Evolutionary conservation across 37 sponge, comb jelly and placozoan genomes (phyloP).

Genomic region (Tethya wilhelma): DNA sequence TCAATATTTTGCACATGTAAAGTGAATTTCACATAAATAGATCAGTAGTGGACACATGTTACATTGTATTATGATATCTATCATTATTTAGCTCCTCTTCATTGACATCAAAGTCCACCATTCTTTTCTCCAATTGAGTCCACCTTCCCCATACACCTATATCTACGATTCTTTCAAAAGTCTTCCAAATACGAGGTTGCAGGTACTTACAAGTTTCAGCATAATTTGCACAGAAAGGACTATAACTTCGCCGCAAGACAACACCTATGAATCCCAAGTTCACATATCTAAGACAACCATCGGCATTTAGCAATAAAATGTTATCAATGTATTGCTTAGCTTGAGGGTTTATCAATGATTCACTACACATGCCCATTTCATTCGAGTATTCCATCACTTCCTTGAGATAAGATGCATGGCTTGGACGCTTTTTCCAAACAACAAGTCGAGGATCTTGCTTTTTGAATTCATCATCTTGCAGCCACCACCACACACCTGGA

Average conservation of each 20-base stretch:
- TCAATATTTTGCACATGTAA: too few species aligned
- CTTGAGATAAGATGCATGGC: constrained; percentile 23
- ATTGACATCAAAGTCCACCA: constrained; percentile 69
- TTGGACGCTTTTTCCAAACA: constrained; percentile 58
- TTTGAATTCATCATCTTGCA: constrained; percentile 55
- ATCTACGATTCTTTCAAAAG: constrained; percentile 41
- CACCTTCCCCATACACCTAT: constrained; percentile 58
- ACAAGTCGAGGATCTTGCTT: constrained; percentile 54
- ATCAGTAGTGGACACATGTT: background rate
- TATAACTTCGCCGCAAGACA: constrained; percentile 12
- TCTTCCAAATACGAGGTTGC: constrained; percentile 43
- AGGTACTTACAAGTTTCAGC: constrained; percentile 43
- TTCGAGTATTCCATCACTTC: constrained; percentile 44
- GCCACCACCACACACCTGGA: constrained; percentile 47
- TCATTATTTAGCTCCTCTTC: constrained; percentile 42
- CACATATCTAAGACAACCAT: constrained; percentile 12
- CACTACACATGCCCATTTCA: constrained; percentile 24
- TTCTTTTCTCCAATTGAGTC: constrained; percentile 35
- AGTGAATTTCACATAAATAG: background rate
- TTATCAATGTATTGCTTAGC: constrained; percentile 21
- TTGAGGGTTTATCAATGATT: background rate
- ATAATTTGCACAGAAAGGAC: constrained; percentile 24
- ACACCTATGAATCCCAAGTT: constrained; percentile 46
- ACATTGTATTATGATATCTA: background rate
- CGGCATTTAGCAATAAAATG: background rate